Percentiles rank a stretch among this genome's conserved stretches.
phyloP scores from a whole-genome alignment of 2,797 vertebrate species.

The Girardinus metallicus region DNA sequence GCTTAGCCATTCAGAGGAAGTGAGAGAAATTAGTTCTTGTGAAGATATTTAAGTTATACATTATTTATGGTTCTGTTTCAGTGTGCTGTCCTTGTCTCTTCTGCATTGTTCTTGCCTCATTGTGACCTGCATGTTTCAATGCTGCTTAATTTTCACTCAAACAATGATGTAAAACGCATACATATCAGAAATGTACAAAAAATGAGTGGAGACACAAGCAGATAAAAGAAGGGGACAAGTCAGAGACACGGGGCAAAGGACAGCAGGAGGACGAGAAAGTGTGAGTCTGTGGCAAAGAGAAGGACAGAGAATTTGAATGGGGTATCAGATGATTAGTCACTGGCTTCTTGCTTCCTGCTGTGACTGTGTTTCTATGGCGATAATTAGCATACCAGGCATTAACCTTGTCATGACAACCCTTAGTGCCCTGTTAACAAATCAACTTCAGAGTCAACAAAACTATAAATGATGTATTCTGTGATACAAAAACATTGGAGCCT shows the following conservation, averaged over 20 bases:
- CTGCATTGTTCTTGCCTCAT: slow-evolving; percentile 14
- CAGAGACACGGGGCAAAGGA: slow-evolving; percentile 31
- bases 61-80: slow-evolving; percentile 40
- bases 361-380: slow-evolving; percentile 75
- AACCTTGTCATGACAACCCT: slow-evolving; percentile 58
- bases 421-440: slow-evolving; percentile 68
- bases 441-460: slow-evolving; percentile 44
- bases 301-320: slow-evolving; percentile 57
- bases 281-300: slow-evolving; percentile 25
- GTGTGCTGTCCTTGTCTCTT: slow-evolving; percentile 25
- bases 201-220: background rate
- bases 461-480: slow-evolving; percentile 11
- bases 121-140: slow-evolving; percentile 11
- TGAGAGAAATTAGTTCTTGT: slow-evolving; percentile 28
- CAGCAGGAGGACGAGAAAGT: slow-evolving; percentile 45
- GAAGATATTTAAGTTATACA: slow-evolving; percentile 51
- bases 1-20: slow-evolving; percentile 23
- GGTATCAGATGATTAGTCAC: slow-evolving; percentile 76
- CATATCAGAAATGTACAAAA: slow-evolving; percentile 4
- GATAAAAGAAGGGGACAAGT: slow-evolving; percentile 16
- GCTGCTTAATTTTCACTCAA: slow-evolving; percentile 13
- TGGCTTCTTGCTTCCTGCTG: slow-evolving; percentile 72
- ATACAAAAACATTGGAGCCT: background rate
- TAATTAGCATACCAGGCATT: slow-evolving; percentile 73
- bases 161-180: slow-evolving; percentile 17